phyloP scores from a whole-genome alignment of 2,888 invertebrate genomes.

The Lithophane leautieri region DNA sequence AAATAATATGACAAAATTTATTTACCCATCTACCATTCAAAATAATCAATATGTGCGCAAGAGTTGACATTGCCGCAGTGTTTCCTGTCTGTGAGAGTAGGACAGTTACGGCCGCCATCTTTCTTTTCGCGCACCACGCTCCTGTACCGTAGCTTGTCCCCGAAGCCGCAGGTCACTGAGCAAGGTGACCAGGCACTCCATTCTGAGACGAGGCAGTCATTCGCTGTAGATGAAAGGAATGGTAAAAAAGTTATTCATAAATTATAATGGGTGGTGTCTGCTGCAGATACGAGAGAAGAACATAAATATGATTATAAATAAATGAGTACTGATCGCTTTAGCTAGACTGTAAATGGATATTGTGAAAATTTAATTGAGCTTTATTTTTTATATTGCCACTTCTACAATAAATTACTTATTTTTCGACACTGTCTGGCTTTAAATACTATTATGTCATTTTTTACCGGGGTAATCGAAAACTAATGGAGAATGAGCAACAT shows the following conservation, averaged over 20 bases:
- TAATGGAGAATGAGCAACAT: neutral
- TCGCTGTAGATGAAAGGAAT: constrained; percentile 89
- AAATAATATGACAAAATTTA: constrained; percentile 39
- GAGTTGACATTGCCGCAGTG: constrained; percentile 84
- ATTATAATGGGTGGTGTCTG: too few relatives aligned
- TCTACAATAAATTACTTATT: neutral
- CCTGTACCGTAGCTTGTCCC: constrained; percentile 94
- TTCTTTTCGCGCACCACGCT: constrained; percentile 93
- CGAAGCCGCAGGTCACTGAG: constrained; percentile 96
- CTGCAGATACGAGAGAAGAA: neutral
- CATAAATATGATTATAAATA: neutral
- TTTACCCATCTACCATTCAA: constrained; percentile 77
- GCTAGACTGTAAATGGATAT: too few relatives aligned
- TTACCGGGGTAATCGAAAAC: neutral
- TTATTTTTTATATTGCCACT: neutral
- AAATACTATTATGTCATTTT: neutral
- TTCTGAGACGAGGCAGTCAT: constrained; percentile 95
- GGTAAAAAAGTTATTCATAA: neutral
- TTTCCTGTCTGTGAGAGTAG: constrained; percentile 78
- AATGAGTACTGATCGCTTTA: neutral
- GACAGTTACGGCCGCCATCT: constrained; percentile 92
- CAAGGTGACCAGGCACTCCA: constrained; percentile 97
- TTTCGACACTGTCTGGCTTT: neutral
- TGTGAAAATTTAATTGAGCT: neutral
- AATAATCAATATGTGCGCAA: constrained; percentile 83